A percentile compares a stretch with the other conserved stretches of the same genome.
Conservation (phyloP, 1,140 invertebrate species). For the Meteorus sp. region DNA sequence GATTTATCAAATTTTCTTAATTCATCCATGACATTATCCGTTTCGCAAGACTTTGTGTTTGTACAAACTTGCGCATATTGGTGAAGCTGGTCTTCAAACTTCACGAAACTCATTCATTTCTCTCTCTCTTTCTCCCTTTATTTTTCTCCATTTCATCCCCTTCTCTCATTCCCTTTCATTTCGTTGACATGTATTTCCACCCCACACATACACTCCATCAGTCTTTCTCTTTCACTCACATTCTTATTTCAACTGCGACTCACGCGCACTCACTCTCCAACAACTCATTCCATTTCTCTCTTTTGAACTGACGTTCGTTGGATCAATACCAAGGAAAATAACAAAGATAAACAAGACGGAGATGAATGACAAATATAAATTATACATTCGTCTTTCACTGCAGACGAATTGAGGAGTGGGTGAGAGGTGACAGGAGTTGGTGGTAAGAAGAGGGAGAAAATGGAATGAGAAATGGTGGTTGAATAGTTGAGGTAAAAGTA, state of each 20-base stretch:
- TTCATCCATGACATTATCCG: constrained; percentile 52
- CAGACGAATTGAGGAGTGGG: background rate
- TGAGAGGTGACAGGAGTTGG: background rate
- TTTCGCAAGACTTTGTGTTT: constrained; percentile 49
- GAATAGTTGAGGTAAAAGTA: background rate
- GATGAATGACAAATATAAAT: constrained; percentile 52
- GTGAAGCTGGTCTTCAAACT: constrained; percentile 40
- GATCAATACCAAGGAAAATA: constrained; percentile 53
- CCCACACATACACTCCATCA: constrained; percentile 24
- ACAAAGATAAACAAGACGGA: constrained; percentile 50
- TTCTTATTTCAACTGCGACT: no score
- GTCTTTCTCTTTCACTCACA: constrained; percentile 27
- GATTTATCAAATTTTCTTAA: constrained; percentile 53
- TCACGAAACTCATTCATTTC: constrained; percentile 40
- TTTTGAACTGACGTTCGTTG: constrained; percentile 44
- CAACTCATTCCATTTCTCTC: constrained; percentile 50
- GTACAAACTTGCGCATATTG: constrained; percentile 48
- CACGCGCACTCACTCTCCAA: no score
- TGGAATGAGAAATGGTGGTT: background rate
- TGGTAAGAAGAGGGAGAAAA: no score
- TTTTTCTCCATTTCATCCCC: constrained; percentile 14
- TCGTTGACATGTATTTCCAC: constrained; percentile 13
- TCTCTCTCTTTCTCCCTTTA: constrained; percentile 20
- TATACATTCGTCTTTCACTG: constrained; percentile 40
- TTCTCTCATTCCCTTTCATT: constrained; percentile 19